Percentiles rank a stretch among this genome's conserved stretches.
These are phyloP conservation scores for Nansenia antarctica DNA, from an alignment of 2,113 vertebrate species.

Conservation along the genomic window DNA sequence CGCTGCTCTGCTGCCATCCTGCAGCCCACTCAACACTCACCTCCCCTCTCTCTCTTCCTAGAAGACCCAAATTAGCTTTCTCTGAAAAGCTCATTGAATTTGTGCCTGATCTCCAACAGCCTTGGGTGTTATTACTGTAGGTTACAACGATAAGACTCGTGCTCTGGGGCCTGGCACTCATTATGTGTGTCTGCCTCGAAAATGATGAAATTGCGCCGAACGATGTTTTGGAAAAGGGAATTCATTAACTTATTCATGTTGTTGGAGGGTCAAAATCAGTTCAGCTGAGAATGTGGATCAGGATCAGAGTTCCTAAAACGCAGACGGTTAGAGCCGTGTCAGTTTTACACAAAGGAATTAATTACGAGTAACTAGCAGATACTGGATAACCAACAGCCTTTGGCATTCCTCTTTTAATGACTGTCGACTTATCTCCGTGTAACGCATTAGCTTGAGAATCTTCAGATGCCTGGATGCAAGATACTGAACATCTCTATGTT, in stretches of 20 bases:
- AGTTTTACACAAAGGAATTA: neutral
- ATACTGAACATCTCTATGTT: no score
- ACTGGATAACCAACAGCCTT: no score
- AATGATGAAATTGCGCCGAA: no score
- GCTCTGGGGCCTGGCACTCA: no score
- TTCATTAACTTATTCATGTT: neutral
- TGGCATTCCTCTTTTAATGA: neutral
- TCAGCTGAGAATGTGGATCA: neutral
- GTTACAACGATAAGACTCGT: neutral
- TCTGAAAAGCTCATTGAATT: conserved; percentile 27
- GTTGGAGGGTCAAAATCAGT: neutral
- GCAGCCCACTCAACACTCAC: neutral
- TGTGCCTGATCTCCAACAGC: conserved; percentile 17
- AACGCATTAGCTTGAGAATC: no score
- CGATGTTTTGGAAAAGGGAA: neutral
- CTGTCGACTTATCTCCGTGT: no score
- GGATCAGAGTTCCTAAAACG: neutral
- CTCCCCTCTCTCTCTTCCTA: conserved; percentile 20
- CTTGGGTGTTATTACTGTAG: conserved; percentile 28
- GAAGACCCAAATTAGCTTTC: conserved; percentile 40
- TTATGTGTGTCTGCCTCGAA: neutral
- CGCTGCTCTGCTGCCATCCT: no score
- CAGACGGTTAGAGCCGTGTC: neutral
- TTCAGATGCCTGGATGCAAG: no score
- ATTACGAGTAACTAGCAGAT: no score